Evolutionary conservation across 2,888 invertebrate species (phyloP).

Genomic region (Diachrysia chrysitis): DNA sequence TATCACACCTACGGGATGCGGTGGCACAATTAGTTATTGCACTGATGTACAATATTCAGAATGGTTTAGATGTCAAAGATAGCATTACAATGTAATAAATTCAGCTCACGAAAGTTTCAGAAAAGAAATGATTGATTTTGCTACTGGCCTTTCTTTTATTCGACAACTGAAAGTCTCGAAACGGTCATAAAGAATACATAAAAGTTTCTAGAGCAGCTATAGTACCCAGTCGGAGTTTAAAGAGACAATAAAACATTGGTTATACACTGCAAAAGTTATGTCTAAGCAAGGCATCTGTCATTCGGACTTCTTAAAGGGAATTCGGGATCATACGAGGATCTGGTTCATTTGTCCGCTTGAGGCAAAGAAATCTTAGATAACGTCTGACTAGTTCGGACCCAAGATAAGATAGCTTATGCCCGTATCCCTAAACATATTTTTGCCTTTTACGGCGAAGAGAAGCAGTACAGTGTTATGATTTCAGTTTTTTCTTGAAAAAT

Average conservation of each 20-base stretch:
- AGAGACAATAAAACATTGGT: conserved; percentile 32
- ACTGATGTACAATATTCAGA: background rate
- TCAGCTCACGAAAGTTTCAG: background rate
- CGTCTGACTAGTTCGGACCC: conserved; percentile 18
- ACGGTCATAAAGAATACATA: conserved; percentile 31
- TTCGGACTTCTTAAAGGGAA: conserved; percentile 16
- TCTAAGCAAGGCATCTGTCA: conserved; percentile 28
- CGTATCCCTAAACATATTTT: conserved; percentile 5
- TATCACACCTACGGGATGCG: conserved; percentile 5
- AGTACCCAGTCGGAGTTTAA: conserved; percentile 31
- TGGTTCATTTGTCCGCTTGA: conserved; percentile 16
- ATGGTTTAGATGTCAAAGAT: background rate
- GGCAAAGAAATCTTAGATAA: conserved; percentile 30
- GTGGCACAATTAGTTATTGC: background rate
- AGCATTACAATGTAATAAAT: background rate
- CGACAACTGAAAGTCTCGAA: conserved; percentile 14
- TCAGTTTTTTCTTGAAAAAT: background rate
- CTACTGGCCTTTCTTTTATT: conserved; percentile 5
- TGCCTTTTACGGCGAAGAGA: conserved; percentile 7
- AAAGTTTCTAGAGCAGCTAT: conserved; percentile 44
- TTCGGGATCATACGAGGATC: conserved; percentile 35
- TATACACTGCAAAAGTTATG: conserved; percentile 38
- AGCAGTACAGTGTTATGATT: background rate
- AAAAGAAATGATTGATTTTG: conserved; percentile 5
- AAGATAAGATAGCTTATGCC: conserved; percentile 21